Conservation (phyloP, 2,797 vertebrate genomes). For the Phylloscopus collybita region DNA sequence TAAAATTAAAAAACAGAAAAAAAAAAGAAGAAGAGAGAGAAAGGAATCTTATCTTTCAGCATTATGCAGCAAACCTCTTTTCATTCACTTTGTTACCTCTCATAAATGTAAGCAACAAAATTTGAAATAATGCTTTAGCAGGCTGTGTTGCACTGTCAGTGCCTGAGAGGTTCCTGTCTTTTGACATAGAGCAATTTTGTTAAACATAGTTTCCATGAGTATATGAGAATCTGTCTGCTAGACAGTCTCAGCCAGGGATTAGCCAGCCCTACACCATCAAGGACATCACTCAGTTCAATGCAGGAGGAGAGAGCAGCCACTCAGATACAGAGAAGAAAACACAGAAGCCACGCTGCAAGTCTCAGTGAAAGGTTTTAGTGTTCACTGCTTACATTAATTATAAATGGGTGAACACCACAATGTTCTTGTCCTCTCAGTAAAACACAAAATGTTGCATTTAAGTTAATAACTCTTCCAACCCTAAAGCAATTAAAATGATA, state of each 20-base stretch:
- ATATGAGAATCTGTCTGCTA: not conserved
- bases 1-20: too few relatives aligned
- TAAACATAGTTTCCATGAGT: not conserved
- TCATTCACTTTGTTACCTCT: not conserved
- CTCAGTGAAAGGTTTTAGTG: not conserved
- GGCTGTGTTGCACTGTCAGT: not conserved
- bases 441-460: not conserved
- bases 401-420: not conserved
- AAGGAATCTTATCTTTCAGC: not conserved
- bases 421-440: not conserved
- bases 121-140: not conserved
- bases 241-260: not conserved
- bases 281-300: not conserved
- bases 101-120: not conserved
- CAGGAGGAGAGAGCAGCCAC: not conserved
- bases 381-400: not conserved
- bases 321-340: not conserved
- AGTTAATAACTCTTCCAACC: not conserved
- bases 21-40: too few relatives aligned
- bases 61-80: not conserved
- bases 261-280: not conserved
- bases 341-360: not conserved
- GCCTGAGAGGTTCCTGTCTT: not conserved
- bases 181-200: not conserved
- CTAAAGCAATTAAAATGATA: not conserved